These are phyloP conservation scores for Muntiacus muntjak DNA, from an alignment of 2,113 vertebrate species.

Conservation along the genomic window DNA sequence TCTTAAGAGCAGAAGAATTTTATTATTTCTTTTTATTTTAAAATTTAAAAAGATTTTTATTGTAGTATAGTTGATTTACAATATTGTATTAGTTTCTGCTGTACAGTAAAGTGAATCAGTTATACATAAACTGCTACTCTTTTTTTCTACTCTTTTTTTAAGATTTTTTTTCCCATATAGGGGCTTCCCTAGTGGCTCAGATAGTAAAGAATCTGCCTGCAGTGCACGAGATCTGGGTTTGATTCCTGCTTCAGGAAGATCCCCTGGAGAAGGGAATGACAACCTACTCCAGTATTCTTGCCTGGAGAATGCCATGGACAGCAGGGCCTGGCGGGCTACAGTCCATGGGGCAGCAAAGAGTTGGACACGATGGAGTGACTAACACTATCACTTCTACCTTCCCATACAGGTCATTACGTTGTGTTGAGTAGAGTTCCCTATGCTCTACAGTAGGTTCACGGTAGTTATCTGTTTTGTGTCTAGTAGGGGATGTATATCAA, in stretches of 20 bases:
- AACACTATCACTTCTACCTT: not conserved
- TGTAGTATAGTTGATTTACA: not conserved
- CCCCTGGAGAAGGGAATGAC: not conserved
- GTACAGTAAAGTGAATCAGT: not conserved
- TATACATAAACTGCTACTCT: not conserved
- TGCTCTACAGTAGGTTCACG: not conserved
- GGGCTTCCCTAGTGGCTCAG: not conserved
- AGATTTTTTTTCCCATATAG: not conserved
- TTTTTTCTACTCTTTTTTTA: not conserved
- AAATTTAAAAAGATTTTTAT: not conserved
- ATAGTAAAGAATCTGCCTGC: not conserved
- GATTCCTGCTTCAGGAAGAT: not conserved
- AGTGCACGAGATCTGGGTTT: not conserved
- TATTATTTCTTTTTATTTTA: not conserved
- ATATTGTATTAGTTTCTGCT: not conserved
- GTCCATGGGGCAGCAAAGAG: not conserved
- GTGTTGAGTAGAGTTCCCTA: not conserved
- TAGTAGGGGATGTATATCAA: not conserved
- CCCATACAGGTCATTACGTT: not conserved
- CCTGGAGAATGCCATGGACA: not conserved
- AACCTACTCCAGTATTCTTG: not conserved
- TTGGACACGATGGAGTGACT: accelerated
- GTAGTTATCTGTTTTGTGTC: not conserved
- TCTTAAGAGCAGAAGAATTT: not conserved
- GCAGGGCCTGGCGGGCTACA: not conserved